Base-by-base conservation (phyloP, 2,888 invertebrate genomes). In the Parnassius apollo region DNA sequence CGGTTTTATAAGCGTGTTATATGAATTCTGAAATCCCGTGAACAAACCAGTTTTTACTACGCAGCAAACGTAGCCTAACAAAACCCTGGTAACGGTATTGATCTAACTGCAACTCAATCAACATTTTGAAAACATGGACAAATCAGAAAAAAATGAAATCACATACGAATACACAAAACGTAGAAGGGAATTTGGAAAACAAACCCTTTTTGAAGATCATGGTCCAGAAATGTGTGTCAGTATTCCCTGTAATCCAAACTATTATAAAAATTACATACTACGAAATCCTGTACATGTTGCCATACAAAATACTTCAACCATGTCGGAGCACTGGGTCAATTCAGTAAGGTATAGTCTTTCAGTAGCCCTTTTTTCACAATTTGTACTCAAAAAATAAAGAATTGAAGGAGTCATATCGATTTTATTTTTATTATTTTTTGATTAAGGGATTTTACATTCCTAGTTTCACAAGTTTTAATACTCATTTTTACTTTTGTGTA, bases 181-280 rank as follows among this genome's bases (percentile, higher is more conserved):
- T 69, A 93, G 96, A 51, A 93, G 92, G 68, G 92, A 94, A 66
- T 96, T 95, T 79, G 96, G 96, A 0, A 92, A 93, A 69, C 95
- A 95, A 74, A 94, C 94, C 57, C 79, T 94, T 55, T 96, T 97
- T 77, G 92, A 93, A 65, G 95, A 95, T 73, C 93, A 93, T 74
- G 94, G 94, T n/a, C 93, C 94, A 8, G 93, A 94, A 69, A 78
- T 95, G 49, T 86, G 93, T 57, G 93, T 94, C 67, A 93, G 94
- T 69, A 96, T 94, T 78, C 92, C 93, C 4, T 88, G 93, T 50
- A 93, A 94, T 78, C 93, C 93, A 49, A 87, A 92, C 8, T 67
- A 87, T 64, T 92, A 90, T 67, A 92, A 92, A 62, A 86, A 91
- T 67, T 94, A 93, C 66, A 92, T 94, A 74, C 76, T 92, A 67